Percentiles rank a stretch among this genome's conserved stretches.
These are phyloP conservation scores for Phalanger gymnotis DNA, from an alignment of 2,797 vertebrate species.

Conservation along the genomic window DNA sequence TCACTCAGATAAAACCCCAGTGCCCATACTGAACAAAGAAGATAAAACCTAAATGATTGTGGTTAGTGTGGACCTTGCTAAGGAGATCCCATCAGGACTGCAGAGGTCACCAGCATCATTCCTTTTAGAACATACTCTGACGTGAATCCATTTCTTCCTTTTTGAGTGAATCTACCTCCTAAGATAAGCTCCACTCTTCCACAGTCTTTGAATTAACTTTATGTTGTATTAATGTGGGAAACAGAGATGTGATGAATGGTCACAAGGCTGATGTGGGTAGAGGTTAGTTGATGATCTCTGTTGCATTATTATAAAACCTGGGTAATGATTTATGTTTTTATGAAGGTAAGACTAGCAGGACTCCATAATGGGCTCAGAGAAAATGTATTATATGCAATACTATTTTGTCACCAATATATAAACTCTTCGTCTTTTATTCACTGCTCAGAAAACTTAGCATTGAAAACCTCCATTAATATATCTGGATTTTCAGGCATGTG, in stretches of 20 bases:
- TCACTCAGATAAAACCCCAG: constrained; percentile 56
- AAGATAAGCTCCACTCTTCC: background rate
- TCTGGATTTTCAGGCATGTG: too few species aligned
- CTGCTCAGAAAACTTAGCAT: too few species aligned
- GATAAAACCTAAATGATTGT: constrained; percentile 12
- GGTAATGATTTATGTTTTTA: background rate
- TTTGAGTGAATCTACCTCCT: background rate
- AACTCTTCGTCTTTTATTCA: too few species aligned
- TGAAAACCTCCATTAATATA: too few species aligned
- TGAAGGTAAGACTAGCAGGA: too few species aligned
- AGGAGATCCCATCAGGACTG: background rate
- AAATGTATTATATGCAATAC: too few species aligned
- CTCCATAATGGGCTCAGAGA: too few species aligned
- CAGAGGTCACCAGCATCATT: background rate
- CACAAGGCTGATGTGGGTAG: background rate
- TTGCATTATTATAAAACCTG: constrained; percentile 6
- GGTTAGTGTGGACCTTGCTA: background rate
- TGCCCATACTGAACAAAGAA: constrained; percentile 19
- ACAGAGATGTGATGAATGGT: background rate
- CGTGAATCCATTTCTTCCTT: background rate
- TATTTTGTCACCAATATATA: too few species aligned
- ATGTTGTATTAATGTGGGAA: background rate
- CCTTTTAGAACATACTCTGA: background rate
- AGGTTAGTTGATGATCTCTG: background rate
- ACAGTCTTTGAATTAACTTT: background rate